phyloP scores from a whole-genome alignment of 2,888 invertebrate genomes.

The Drosophila melanosoma region DNA sequence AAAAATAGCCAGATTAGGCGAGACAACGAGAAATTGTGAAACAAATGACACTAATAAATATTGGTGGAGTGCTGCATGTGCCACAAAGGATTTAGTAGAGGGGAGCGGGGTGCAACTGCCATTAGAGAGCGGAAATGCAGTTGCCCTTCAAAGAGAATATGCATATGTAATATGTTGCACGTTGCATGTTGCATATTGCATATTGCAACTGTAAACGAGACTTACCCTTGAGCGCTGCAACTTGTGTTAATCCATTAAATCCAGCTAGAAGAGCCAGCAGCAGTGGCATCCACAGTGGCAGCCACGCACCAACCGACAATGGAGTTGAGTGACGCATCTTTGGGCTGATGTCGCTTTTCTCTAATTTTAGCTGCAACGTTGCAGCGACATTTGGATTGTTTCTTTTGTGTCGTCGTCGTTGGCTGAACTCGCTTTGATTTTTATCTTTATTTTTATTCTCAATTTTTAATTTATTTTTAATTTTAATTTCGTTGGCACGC shows the following conservation, averaged over 20 bases:
- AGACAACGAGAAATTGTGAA: slow-evolving; percentile 46
- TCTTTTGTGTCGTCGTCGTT: slow-evolving; percentile 49
- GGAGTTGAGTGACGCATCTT: slow-evolving; percentile 49
- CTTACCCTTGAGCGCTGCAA: slow-evolving; percentile 84
- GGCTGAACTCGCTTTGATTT: slow-evolving; percentile 33
- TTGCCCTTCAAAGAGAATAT: slow-evolving; percentile 63
- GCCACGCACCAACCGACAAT: slow-evolving; percentile 29
- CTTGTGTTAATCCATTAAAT: slow-evolving; percentile 83
- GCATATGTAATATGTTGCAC: slow-evolving; percentile 3
- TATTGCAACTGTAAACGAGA: slow-evolving; percentile 35
- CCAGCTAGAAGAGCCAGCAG: slow-evolving; percentile 69
- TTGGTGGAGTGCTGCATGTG: slow-evolving; percentile 14
- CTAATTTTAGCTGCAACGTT: slow-evolving; percentile 70
- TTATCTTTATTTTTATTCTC: slow-evolving; percentile 35
- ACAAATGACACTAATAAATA: slow-evolving; percentile 78
- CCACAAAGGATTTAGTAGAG: background rate
- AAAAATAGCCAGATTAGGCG: slow-evolving; percentile 66
- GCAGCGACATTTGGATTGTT: slow-evolving; percentile 63
- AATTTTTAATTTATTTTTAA: slow-evolving; percentile 40
- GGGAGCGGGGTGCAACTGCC: slow-evolving; percentile 23
- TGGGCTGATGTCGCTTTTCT: slow-evolving; percentile 19
- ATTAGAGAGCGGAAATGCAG: slow-evolving; percentile 60
- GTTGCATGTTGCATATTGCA: slow-evolving; percentile 5
- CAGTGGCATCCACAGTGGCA: slow-evolving; percentile 45
- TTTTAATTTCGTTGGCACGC: slow-evolving; percentile 58